Conservation (phyloP, 2,113 vertebrate species). For the Etheostoma spectabile region DNA sequence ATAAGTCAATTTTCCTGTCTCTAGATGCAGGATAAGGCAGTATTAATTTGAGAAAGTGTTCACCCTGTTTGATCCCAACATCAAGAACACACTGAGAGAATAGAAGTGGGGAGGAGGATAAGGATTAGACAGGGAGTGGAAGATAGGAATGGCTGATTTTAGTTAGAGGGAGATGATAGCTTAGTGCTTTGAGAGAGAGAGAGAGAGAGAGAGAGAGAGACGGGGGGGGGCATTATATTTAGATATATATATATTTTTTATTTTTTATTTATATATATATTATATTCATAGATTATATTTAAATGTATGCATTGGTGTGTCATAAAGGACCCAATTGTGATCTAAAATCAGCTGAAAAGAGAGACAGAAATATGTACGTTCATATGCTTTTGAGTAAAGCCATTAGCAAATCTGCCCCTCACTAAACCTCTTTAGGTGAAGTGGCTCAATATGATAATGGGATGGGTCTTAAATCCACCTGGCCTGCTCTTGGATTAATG, state of each 20-base stretch:
- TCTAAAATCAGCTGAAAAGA: slow-evolving; percentile 8
- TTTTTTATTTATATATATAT: too few species aligned
- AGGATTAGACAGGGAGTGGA: slow-evolving; percentile 51
- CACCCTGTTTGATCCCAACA: slow-evolving; percentile 65
- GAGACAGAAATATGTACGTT: not conserved
- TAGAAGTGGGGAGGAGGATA: slow-evolving; percentile 53
- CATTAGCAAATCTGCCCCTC: not conserved
- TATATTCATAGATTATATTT: too few species aligned
- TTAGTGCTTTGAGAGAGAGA: slow-evolving; percentile 13
- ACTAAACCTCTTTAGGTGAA: slow-evolving; percentile 25
- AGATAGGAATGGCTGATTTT: slow-evolving; percentile 72
- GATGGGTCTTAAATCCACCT: too few species aligned
- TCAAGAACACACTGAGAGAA: slow-evolving; percentile 40
- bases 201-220: not conserved
- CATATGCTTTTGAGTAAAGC: not conserved
- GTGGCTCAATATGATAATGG: slow-evolving; percentile 19
- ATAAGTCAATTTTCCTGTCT: slow-evolving; percentile 45
- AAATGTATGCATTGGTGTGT: slow-evolving; percentile 12
- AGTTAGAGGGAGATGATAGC: slow-evolving; percentile 35
- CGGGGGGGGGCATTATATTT: slow-evolving; percentile 30
- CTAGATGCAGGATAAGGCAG: slow-evolving; percentile 24
- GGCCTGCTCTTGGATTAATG: not conserved
- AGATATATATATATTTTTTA: too few species aligned
- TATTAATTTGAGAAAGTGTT: slow-evolving; percentile 74
- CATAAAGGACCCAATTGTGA: not conserved